phyloP scores from a whole-genome alignment of 2,797 vertebrate species.

The Gastrophryne carolinensis region DNA sequence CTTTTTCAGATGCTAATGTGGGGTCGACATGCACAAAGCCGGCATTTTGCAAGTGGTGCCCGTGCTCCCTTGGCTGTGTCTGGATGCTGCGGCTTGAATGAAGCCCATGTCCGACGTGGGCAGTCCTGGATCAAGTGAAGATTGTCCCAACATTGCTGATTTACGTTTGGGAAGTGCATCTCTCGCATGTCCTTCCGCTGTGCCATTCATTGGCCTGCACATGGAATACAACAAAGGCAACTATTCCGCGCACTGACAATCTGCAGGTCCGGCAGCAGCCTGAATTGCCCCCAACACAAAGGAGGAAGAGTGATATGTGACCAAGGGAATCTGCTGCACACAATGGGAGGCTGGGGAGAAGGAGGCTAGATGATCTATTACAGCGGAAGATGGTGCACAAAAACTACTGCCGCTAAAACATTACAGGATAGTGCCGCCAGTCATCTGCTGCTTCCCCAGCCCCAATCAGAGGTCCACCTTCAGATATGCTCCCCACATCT shows the following conservation, averaged over 20 bases:
- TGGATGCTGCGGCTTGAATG: constrained; percentile 8
- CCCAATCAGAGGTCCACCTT: too few relatives aligned
- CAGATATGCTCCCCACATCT: too few relatives aligned
- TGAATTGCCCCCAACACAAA: constrained; percentile 9
- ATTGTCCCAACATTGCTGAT: constrained; percentile 35
- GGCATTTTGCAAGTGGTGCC: constrained; percentile 10
- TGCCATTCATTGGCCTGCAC: constrained; percentile 5
- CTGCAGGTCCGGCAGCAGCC: constrained; percentile 31
- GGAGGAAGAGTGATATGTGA: constrained; percentile 18
- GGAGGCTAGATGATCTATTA: too few relatives aligned
- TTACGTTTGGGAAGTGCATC: constrained; percentile 38
- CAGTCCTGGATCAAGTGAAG: not conserved
- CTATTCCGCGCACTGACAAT: not conserved
- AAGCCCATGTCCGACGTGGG: constrained; percentile 8
- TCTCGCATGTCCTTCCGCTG: constrained; percentile 36
- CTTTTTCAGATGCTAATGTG: constrained; percentile 41
- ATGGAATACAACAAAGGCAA: constrained; percentile 17
- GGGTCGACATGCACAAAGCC: constrained; percentile 25
- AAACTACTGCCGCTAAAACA: too few relatives aligned
- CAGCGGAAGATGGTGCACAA: too few relatives aligned
- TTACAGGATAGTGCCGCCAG: too few relatives aligned
- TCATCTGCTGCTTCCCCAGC: too few relatives aligned
- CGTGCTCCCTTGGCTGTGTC: not conserved
- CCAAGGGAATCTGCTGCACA: not conserved
- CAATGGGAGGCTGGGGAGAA: too few relatives aligned